These are phyloP conservation scores for Ptychobarbus kaznakovi DNA, from an alignment of 2,797 vertebrate genomes.

Conservation along the genomic window DNA sequence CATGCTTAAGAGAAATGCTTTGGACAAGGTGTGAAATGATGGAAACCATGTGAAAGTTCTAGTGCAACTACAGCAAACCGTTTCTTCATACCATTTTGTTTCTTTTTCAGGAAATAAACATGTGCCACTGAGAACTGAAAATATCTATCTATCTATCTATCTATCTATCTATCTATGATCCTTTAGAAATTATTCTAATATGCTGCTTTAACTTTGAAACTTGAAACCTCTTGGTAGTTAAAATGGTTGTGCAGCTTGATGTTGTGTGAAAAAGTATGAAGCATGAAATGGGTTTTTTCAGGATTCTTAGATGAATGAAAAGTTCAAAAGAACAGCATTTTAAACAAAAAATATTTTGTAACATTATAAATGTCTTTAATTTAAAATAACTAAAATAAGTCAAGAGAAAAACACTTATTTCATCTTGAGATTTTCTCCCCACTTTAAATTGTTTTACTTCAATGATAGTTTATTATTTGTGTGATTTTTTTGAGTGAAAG, in stretches of 20 bases:
- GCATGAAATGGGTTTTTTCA: too few species aligned
- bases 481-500: too few species aligned
- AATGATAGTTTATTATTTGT: too few species aligned
- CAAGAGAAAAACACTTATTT: too few species aligned
- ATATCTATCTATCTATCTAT: background rate
- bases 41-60: background rate
- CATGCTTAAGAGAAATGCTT: slow-evolving; percentile 16
- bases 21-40: background rate
- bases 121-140: background rate
- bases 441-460: too few species aligned
- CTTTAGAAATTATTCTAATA: background rate
- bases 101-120: background rate
- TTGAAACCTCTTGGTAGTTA: background rate
- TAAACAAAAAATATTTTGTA: background rate
- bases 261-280: background rate
- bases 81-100: background rate
- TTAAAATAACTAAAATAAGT: background rate
- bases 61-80: background rate
- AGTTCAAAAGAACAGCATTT: background rate
- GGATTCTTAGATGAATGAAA: background rate
- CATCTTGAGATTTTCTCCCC: too few species aligned
- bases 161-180: background rate
- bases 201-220: too few species aligned
- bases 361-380: background rate
- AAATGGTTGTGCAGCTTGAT: background rate